phyloP scores from a whole-genome alignment of 2,888 invertebrate species.

The Leptopilina syphax region DNA sequence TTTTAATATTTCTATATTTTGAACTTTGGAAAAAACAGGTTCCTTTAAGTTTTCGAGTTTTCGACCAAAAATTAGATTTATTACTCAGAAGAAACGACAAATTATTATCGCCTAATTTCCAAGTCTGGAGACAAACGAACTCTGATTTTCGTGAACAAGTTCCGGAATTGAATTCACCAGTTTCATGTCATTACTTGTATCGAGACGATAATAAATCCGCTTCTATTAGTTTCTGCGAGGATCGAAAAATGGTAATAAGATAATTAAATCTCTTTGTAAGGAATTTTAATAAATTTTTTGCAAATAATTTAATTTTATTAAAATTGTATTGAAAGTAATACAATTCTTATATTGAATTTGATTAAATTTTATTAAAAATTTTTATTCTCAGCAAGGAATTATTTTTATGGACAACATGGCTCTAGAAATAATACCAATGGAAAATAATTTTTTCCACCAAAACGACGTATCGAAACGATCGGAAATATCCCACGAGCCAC shows the following conservation, averaged over 20 bases:
- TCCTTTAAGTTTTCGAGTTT: slow-evolving; percentile 67
- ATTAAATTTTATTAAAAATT: not conserved
- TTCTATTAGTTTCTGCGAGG: slow-evolving; percentile 83
- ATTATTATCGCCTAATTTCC: slow-evolving; percentile 81
- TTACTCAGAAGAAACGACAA: slow-evolving; percentile 82
- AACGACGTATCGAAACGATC: slow-evolving; percentile 55
- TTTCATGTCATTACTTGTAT: slow-evolving; percentile 84
- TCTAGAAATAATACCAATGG: slow-evolving; percentile 84
- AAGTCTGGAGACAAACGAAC: slow-evolving; percentile 79
- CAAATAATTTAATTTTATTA: too few relatives aligned
- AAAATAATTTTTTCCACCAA: slow-evolving; percentile 45
- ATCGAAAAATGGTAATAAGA: slow-evolving; percentile 80
- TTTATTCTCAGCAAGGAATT: slow-evolving; percentile 81
- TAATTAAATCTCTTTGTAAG: not conserved
- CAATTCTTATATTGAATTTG: too few relatives aligned
- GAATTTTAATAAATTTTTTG: too few relatives aligned
- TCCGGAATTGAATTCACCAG: slow-evolving; percentile 65
- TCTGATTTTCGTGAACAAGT: slow-evolving; percentile 68
- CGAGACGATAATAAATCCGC: slow-evolving; percentile 80
- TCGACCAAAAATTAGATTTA: slow-evolving; percentile 78
- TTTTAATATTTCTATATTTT: too few relatives aligned
- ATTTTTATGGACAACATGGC: slow-evolving; percentile 83
- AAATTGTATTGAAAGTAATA: too few relatives aligned
- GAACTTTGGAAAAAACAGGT: slow-evolving; percentile 59
- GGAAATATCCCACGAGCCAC: slow-evolving; percentile 77